Evolutionary conservation across 1,140 invertebrate genomes (phyloP).

Genomic region (Theocolax elegans): DNA sequence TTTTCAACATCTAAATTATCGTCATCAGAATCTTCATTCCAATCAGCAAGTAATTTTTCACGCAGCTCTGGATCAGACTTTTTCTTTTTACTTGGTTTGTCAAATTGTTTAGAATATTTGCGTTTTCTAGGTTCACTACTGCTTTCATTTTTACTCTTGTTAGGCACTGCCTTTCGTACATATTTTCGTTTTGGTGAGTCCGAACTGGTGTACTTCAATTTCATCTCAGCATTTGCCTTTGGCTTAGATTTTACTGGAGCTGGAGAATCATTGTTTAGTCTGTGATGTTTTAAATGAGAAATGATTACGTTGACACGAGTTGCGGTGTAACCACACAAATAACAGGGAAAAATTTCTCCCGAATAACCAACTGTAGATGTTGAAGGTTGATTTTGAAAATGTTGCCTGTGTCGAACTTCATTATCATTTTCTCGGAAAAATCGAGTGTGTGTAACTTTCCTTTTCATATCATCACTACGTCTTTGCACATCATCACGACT

Average conservation of each 20-base stretch:
- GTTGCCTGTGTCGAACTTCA: slow-evolving; percentile 70
- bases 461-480: slow-evolving; percentile 46
- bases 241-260: slow-evolving; percentile 40
- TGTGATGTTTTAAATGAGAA: slow-evolving; percentile 75
- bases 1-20: slow-evolving; percentile 11
- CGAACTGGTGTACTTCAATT: slow-evolving; percentile 42
- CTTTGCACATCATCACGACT: slow-evolving; percentile 54
- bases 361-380: slow-evolving; percentile 45
- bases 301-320: slow-evolving; percentile 77
- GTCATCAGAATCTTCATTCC: slow-evolving; percentile 55
- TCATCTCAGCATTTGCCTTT: slow-evolving; percentile 48
- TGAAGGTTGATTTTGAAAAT: slow-evolving; percentile 50
- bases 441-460: slow-evolving; percentile 67
- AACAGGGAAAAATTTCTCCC: slow-evolving; percentile 71
- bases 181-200: slow-evolving; percentile 67
- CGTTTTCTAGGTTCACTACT: slow-evolving; percentile 51
- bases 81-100: slow-evolving; percentile 60
- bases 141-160: slow-evolving; percentile 50
- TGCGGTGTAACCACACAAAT: slow-evolving; percentile 73
- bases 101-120: slow-evolving; percentile 54
- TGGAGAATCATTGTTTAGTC: slow-evolving; percentile 48
- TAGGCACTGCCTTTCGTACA: slow-evolving; percentile 52
- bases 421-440: slow-evolving; percentile 72
- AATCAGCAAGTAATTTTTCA: slow-evolving; percentile 65
- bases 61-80: slow-evolving; percentile 60